Evolutionary conservation across 2,888 invertebrate species (phyloP).

Genomic region (Girardia tigrina): DNA sequence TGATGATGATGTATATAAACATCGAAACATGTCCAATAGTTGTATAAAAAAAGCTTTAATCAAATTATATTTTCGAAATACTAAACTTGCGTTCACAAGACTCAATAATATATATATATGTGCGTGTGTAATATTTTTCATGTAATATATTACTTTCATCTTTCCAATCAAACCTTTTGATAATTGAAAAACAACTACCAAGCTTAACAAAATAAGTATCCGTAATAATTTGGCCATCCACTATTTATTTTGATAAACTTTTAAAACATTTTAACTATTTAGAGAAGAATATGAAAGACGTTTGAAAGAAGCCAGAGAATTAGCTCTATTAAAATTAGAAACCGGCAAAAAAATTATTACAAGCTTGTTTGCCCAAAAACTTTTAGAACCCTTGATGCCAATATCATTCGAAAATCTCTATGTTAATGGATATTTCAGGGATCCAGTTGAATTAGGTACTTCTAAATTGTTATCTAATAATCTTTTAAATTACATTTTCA

Average conservation of each 20-base stretch:
- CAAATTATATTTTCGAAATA: too few relatives aligned
- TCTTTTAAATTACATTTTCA: too few relatives aligned
- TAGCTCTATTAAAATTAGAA: neutral
- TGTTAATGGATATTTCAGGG: slow-evolving; percentile 12
- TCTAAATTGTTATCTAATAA: too few relatives aligned
- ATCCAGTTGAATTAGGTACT: slow-evolving; percentile 18
- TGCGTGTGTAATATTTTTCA: neutral
- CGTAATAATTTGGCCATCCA: neutral
- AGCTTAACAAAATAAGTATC: too few relatives aligned
- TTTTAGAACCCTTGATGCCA: slow-evolving; percentile 8
- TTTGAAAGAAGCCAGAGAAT: neutral
- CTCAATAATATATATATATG: neutral
- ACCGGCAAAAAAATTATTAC: slow-evolving; percentile 3
- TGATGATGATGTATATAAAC: too few relatives aligned
- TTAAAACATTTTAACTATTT: neutral
- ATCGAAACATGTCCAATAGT: too few relatives aligned
- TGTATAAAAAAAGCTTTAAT: too few relatives aligned
- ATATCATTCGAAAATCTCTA: slow-evolving; percentile 11
- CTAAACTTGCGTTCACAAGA: too few relatives aligned
- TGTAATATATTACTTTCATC: neutral
- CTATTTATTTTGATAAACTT: neutral
- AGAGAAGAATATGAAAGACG: slow-evolving; percentile 19
- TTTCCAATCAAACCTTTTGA: too few relatives aligned
- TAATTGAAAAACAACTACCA: too few relatives aligned
- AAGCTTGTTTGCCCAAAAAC: neutral